Evolutionary conservation across 2,113 vertebrate genomes (phyloP), one percentile per base, ranked within the genome.

Genomic region (Chauna torquata): DNA sequence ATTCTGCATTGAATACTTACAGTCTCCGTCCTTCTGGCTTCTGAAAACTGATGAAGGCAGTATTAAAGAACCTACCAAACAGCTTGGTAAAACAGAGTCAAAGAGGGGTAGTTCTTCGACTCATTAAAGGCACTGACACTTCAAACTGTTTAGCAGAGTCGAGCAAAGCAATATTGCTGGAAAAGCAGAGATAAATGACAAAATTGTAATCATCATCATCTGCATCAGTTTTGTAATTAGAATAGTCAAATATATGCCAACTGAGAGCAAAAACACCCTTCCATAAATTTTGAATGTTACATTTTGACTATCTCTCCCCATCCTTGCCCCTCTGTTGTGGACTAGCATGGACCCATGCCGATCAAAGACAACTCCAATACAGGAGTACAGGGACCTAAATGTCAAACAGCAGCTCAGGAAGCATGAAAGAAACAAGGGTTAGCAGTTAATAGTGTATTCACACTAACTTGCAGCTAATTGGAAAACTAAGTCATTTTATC

Each of bases 401-500:
- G 7, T 92, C 40, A 61, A 77, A 14, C 38, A 7, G 50, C 7
- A 45, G 42, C 28, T 36, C 25, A 0, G 25, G 15, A 88, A 94
- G 45, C 28, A 93, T 34, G 42, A 88, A 66, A 77, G 9, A 92
- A 65, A 52, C 11, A 81, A 32, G 14, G n/a, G 69, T 75, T 64
- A 52, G 4, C 38, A 59, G 4, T 17, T 87, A 28, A 62, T 3
- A 81, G 40, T 52, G 27, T 62, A 66, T 24, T n/a, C 44, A 88
- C 24, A 62, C 49, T 80, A 34, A 75, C 25, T 65, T 83, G 59
- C 18, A 72, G 24, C 17, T 94, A 75, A 86, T 54, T 71, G 85
- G 74, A 78, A 93, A 90, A 76, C 38, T 42, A 59, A 54, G 38
- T 45, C 27, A 34, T 91, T 96, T 94, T 89, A 82, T 86, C 77